phyloP scores from a whole-genome alignment of 2,113 vertebrate species.

The Tangachromis dhanisi region DNA sequence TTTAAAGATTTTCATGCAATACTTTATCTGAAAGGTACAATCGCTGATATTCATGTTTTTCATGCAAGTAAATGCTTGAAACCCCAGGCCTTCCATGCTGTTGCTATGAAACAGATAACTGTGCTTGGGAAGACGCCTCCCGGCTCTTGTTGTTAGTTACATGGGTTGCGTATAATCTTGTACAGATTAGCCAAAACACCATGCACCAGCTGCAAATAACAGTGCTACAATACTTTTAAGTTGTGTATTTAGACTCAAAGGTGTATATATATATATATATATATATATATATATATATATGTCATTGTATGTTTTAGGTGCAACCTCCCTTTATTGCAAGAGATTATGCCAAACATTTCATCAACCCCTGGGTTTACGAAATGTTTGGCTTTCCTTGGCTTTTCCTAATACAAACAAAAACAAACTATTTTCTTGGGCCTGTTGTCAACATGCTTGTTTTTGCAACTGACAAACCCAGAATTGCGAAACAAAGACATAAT shows the following conservation, averaged over 20 bases:
- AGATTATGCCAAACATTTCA: not conserved
- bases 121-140: not conserved
- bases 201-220: not conserved
- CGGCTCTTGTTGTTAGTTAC: not conserved
- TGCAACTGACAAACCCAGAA: not conserved
- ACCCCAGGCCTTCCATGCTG: not conserved
- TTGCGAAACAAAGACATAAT: slow-evolving; percentile 11
- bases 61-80: not conserved
- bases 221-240: not conserved
- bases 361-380: not conserved
- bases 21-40: not conserved
- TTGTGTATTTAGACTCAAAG: not conserved
- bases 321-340: no score
- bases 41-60: not conserved
- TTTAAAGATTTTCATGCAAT: not conserved
- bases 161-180: not conserved
- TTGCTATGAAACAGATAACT: not conserved
- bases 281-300: no score
- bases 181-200: not conserved
- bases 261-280: no score
- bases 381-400: not conserved
- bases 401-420: not conserved
- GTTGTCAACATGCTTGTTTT: not conserved
- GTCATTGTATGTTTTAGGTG: no score
- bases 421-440: not conserved